These are phyloP conservation scores for Apistogramma diplotaenia DNA, from an alignment of 2,113 vertebrate species.

Conservation along the genomic window DNA sequence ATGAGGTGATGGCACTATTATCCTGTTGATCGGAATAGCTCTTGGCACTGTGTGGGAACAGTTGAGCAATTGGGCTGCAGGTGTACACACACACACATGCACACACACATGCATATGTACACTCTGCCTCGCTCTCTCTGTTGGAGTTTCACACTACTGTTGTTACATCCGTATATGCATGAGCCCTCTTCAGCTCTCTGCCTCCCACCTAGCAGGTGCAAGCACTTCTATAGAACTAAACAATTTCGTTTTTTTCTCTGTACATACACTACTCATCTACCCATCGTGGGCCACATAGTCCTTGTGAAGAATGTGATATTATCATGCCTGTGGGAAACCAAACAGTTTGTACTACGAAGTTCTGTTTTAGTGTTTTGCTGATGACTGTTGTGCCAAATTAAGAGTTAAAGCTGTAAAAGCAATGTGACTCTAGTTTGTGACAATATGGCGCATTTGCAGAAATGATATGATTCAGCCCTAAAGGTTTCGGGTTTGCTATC, in stretches of 20 bases:
- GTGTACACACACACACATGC: neutral
- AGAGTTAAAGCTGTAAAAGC: neutral
- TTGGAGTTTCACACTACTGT: constrained; percentile 41
- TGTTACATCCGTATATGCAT: constrained; percentile 37
- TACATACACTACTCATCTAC: constrained; percentile 36
- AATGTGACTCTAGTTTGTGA: constrained; percentile 18
- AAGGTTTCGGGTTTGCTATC: constrained; percentile 9
- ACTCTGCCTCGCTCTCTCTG: constrained; percentile 5
- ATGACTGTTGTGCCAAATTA: neutral
- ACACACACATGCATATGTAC: constrained; percentile 6
- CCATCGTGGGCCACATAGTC: constrained; percentile 30
- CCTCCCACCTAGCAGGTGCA: constrained; percentile 67
- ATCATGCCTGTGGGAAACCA: constrained; percentile 23
- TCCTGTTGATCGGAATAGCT: constrained; percentile 64
- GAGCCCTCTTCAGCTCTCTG: constrained; percentile 46
- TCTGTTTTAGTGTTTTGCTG: neutral
- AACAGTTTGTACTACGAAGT: constrained; percentile 32
- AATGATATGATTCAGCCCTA: constrained; percentile 34
- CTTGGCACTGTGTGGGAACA: constrained; percentile 61
- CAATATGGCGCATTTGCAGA: constrained; percentile 23
- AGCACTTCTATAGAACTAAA: constrained; percentile 61
- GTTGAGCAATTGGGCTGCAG: constrained; percentile 47
- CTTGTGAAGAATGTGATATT: constrained; percentile 37
- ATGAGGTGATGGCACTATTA: constrained; percentile 55
- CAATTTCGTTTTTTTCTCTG: constrained; percentile 32